These are phyloP conservation scores for Slavum lentiscoides DNA, from an alignment of 2,888 invertebrate species.

Conservation along the genomic window DNA sequence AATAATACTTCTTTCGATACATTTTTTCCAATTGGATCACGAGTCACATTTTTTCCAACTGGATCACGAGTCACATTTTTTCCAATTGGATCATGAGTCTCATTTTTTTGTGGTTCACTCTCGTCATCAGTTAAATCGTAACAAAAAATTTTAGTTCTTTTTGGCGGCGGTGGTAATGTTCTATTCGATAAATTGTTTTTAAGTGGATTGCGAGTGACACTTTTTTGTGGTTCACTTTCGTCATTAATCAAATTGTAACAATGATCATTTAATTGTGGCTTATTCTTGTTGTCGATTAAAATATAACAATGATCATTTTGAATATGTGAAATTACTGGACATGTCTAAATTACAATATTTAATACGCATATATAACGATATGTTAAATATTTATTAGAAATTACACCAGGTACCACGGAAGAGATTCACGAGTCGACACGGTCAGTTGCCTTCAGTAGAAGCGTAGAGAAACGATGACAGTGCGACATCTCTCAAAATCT, in stretches of 20 bases:
- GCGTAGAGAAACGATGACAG: no score
- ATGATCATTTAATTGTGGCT: background rate
- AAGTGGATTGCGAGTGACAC: background rate
- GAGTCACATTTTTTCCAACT: no score
- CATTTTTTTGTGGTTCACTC: no score
- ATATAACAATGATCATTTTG: background rate
- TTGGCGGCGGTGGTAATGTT: background rate
- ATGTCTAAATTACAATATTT: background rate
- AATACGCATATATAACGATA: background rate
- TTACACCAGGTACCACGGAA: background rate
- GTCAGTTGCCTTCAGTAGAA: background rate
- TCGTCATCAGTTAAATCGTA: no score
- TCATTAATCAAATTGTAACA: background rate
- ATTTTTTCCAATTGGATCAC: no score
- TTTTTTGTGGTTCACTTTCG: background rate
- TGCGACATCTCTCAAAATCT: no score
- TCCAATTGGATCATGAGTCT: no score
- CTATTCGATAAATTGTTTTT: background rate
- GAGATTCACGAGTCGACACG: background rate
- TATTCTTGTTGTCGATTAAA: background rate
- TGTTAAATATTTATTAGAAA: background rate
- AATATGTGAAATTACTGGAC: background rate
- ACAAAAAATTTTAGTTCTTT: no score
- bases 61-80: no score
- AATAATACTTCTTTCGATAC: no score